Evolutionary conservation across 2,113 vertebrate genomes (phyloP).

Genomic region (Gobio gobio): DNA sequence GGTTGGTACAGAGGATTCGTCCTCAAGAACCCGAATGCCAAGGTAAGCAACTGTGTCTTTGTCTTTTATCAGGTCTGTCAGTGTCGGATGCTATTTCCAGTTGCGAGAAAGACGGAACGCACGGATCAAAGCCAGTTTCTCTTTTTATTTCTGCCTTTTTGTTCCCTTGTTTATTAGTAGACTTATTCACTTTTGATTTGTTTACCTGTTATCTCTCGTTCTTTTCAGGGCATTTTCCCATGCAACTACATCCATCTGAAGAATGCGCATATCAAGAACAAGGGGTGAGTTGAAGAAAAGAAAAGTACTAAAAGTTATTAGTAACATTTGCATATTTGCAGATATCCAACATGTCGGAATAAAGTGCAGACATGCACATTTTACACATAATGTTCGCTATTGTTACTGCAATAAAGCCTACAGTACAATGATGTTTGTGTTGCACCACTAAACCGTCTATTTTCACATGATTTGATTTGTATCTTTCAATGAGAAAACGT

Average conservation of each 20-base stretch:
- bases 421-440: too few species aligned
- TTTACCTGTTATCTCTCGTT: not conserved
- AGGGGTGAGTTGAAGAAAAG: constrained; percentile 83
- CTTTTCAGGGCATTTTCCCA: constrained; percentile 93
- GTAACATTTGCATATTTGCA: not conserved
- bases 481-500: not conserved
- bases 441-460: not conserved
- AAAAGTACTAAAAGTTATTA: not conserved
- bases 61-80: constrained; percentile 21
- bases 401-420: not conserved
- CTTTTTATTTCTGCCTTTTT: not conserved
- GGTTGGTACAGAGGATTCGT: constrained; percentile 99
- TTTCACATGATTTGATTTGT: not conserved
- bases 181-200: not conserved
- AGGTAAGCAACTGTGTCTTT: constrained; percentile 79
- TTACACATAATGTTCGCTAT: not conserved
- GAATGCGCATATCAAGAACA: constrained; percentile 96
- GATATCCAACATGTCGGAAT: not conserved
- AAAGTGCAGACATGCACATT: not conserved
- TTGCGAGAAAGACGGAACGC: not conserved
- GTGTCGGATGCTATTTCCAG: constrained; percentile 45
- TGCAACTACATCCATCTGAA: constrained; percentile 94
- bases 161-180: constrained; percentile 12
- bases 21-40: constrained; percentile 93
- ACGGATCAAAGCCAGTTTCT: not conserved